Base-by-base conservation (phyloP, 2,888 invertebrate genomes). In the Drosophila falleni region DNA sequence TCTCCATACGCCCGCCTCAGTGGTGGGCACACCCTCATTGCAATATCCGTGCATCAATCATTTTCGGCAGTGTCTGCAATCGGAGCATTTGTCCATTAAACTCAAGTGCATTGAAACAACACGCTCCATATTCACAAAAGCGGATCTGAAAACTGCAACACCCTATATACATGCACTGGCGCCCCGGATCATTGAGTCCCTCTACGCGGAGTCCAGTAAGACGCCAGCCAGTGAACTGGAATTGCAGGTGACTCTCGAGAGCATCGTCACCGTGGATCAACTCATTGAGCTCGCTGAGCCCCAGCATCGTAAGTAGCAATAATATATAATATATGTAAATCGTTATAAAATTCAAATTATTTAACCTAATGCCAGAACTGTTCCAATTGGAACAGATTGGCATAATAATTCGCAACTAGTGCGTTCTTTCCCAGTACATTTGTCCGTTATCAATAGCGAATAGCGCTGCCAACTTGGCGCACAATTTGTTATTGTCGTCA, bases 11-110 rank as follows among this genome's bases (percentile, higher is more conserved):
- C 96, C 97, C 1, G 94, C 96, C 1, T 94, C 95, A 80, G 96
- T 97, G 11, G 95, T 96, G 11, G 94, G 95, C 33, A 95, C 96
- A 35, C 96, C 97, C 11, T 96, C 97, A 84, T 93, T 98, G 59
- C 96, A 97, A 91, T 97, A 97, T 92, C 97, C 98, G 0, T 97
- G 97, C 90, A 97, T 98, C 86, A 97, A 98, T 93, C 96, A 98
- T 90, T 98, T 98, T 93, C 94, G 97, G 39, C 97, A 97, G 89
- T 97, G 97, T 83, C 94, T 97, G 58, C 95, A 95, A 87, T 95
- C 94, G 68, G 94, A 94, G 44, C 95, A 95, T 90, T 93, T 94
- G 71, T 92, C 94, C 94, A 95, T 97, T 0, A 95, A 95, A 89
- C 92, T 96, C 61, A 96, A 96, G 90, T 96, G 97, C 89, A 94